Evolutionary conservation across 2,113 vertebrate species (phyloP), one percentile per base, ranked within the genome.

Genomic region (Myotis yumanensis): DNA sequence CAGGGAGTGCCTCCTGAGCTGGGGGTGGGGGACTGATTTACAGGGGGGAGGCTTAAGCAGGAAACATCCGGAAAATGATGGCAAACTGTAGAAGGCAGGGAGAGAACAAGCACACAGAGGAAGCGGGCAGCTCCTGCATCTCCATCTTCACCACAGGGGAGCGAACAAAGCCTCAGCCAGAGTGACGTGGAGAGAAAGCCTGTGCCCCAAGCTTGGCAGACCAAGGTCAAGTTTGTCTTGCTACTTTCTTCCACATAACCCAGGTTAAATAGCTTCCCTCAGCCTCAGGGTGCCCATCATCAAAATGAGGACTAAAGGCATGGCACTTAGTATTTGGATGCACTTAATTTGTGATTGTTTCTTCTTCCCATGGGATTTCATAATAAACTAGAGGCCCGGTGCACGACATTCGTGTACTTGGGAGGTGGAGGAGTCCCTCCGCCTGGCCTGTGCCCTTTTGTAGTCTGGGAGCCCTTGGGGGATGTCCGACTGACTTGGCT

Each of bases 301-400:
- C 75, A 30, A 94, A 77, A 76, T 59, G 83, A 14, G 48, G 15
- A 43, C 54, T 80, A 30, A 96, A 93, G 54, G 4, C 46, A 14
- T 5, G 12, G 43, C 6, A 5, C 22, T 90, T 57, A 17, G 32
- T 82, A 7, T 79, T 84, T 51, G 54, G 54, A 28, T 68, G 25
- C 86, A 89, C 23, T 48, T 48, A 80, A 43, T 18, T 30, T 54
- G 43, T 30, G 37, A 76, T 46, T 23, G 69, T 51, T 48, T 28
- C 15, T 75, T 52, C 64, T 69, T 68, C 32, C 46, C 5, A 4
- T 62, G 48, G 30, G 62, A 69, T 73, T 90, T 89, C 23, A 86
- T 37, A 23, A 72, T 57, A 71, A 82, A 43, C 10, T 62, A 62
- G 59, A 62, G 57, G 25, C 25, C 59, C 10, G 4, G 59, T 62